Base-by-base conservation (phyloP, 2,888 invertebrate species). In the Cyclophora albipunctata region DNA sequence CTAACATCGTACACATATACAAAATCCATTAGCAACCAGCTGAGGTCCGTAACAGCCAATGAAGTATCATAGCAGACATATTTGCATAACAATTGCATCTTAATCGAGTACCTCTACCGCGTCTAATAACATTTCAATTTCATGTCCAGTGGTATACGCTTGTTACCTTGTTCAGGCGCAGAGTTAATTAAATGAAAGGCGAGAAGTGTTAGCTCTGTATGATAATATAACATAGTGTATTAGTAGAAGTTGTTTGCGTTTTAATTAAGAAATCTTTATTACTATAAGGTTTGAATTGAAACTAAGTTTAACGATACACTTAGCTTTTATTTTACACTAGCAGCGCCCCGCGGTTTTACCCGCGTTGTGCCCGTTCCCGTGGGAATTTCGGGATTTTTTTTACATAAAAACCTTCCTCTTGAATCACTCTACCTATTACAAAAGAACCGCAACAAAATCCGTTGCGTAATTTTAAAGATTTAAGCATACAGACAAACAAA, bases 11-110 rank as follows among this genome's bases (percentile, higher is more conserved):
- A 20, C 20, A 20, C 20, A 20, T 5, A 69, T 67, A 72, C 64
- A 64, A 67, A 66, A 69, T 67, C 69, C 63, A 68, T 76, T 75
- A 75, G 63, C 63, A 64, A 52, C 62, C 69, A 64, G 65, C 68
- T 66, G 69, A 62, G 62, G 53, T 65, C 60, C 20, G 57, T 60
- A 69, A 64, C 63, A 63, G 62, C 61, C 71, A 68, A 64, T 72
- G 66, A 73, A 70, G 63, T 71, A 70, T 68, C 66, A 62, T 51
- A 62, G 63, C 60, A 61, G 62, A 56, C 51, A 60, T 63, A 73
- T 72, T 71, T 71, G 67, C 74, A 69, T 71, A 69, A 61, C 66
- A 64, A 69, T 66, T 63, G 65, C 63, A 62, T 66, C 66, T 64
- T 67, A 68, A 68, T 69, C 62, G 62, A 65, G 62, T 61, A 60